Evolutionary conservation across 2,888 invertebrate species (phyloP).

Genomic region (Chironomus tentans): DNA sequence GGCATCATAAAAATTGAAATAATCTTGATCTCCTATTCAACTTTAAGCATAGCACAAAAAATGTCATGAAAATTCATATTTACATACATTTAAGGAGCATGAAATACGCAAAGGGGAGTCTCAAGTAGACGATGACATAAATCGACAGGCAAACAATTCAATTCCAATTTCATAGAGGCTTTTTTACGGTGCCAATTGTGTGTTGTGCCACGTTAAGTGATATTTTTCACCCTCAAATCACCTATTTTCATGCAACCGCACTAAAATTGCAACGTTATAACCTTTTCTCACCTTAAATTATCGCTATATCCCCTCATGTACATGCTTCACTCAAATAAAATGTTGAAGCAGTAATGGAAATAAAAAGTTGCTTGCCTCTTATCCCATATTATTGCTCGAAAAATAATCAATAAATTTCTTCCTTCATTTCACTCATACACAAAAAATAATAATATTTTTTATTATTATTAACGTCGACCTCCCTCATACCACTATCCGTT

Average conservation of each 20-base stretch:
- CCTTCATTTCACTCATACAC: background rate
- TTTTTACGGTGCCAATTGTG: too few species aligned
- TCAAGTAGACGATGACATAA: too few species aligned
- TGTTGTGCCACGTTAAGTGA: too few species aligned
- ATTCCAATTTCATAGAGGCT: too few species aligned
- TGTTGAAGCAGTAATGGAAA: background rate
- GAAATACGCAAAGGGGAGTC: too few species aligned
- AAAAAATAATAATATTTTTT: background rate
- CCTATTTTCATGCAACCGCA: too few species aligned
- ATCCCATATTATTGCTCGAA: background rate
- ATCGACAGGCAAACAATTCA: too few species aligned
- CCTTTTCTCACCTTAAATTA: background rate
- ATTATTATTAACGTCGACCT: background rate
- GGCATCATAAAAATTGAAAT: conserved; percentile 1
- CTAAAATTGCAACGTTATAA: too few species aligned
- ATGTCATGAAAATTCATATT: too few species aligned
- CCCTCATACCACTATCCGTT: background rate
- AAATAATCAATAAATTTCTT: background rate
- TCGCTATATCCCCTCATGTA: background rate
- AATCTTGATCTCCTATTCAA: conserved; percentile 1
- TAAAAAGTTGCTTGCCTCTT: background rate
- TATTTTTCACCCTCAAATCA: too few species aligned
- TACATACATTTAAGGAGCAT: too few species aligned
- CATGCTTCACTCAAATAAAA: background rate
- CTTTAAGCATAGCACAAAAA: too few species aligned